A percentile compares a stretch with the other conserved stretches of the same genome.
These are phyloP conservation scores for Eupleurogrammus muticus DNA, from an alignment of 2,797 vertebrate genomes.

Conservation along the genomic window DNA sequence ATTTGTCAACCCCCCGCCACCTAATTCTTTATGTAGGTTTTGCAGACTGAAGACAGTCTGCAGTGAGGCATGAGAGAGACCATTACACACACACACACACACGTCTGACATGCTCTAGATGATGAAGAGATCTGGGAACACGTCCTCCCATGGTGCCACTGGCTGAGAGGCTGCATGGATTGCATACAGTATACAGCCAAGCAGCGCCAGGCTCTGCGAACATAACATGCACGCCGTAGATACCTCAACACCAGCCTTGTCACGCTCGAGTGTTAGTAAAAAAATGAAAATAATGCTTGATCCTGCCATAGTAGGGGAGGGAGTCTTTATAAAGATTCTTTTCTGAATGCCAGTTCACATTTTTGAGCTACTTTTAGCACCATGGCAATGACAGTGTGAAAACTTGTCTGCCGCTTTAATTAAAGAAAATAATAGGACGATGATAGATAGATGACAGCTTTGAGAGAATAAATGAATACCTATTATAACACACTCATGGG, in stretches of 20 bases:
- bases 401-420: not conserved
- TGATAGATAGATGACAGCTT: not conserved
- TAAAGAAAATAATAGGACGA: not conserved
- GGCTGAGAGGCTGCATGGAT: conserved; percentile 56
- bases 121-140: conserved; percentile 79
- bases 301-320: not conserved
- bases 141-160: conserved; percentile 72
- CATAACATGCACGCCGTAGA: conserved; percentile 34
- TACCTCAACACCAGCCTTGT: conserved; percentile 18
- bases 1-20: conserved; percentile 54
- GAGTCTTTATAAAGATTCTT: conserved; percentile 7
- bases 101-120: conserved; percentile 70
- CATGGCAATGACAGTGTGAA: not conserved
- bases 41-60: conserved; percentile 61
- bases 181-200: conserved; percentile 46
- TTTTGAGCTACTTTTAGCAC: not conserved
- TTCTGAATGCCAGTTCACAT: not conserved
- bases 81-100: conserved; percentile 72
- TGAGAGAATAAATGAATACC: not conserved
- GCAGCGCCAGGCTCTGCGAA: conserved; percentile 36
- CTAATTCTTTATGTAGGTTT: conserved; percentile 73
- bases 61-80: conserved; percentile 73
- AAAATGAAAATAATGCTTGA: conserved; percentile 10
- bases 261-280: conserved; percentile 42
- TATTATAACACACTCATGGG: not conserved